Conservation (phyloP, 2,888 invertebrate species). For the Timema cristinae region DNA sequence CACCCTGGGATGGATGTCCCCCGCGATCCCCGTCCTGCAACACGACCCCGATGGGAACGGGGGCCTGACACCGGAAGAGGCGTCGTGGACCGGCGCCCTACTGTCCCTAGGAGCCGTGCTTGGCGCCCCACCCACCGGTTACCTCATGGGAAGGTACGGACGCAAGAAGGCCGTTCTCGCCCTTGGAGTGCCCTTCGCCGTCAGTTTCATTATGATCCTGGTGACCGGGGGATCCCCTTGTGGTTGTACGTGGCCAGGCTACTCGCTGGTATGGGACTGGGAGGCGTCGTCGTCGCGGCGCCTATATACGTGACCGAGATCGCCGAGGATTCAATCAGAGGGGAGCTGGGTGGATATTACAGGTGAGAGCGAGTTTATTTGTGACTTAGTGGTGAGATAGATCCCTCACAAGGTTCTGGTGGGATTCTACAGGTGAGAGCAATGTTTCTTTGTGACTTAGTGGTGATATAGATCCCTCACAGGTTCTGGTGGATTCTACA, state of each 20-base stretch:
- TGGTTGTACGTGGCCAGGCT: constrained; percentile 56
- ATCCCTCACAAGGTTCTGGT: too few relatives aligned
- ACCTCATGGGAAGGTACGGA: constrained; percentile 36
- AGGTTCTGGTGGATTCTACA: too few relatives aligned
- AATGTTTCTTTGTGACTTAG: too few relatives aligned
- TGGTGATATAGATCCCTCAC: too few relatives aligned
- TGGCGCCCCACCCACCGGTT: constrained; percentile 68
- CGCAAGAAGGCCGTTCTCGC: constrained; percentile 26
- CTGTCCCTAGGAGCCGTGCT: constrained; percentile 64
- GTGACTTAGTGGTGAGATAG: neutral
- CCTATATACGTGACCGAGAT: constrained; percentile 89
- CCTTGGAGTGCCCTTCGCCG: constrained; percentile 15
- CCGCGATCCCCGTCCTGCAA: constrained; percentile 39
- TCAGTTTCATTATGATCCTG: neutral
- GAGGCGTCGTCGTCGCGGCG: constrained; percentile 65
- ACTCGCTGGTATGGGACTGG: constrained; percentile 61
- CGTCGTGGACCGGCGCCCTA: constrained; percentile 70
- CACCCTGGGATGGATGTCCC: constrained; percentile 52
- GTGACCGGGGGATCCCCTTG: constrained; percentile 52
- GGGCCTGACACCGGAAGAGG: constrained; percentile 51
- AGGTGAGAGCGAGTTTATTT: constrained; percentile 45
- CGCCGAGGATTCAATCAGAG: constrained; percentile 66
- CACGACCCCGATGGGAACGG: constrained; percentile 13
- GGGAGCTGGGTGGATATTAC: constrained; percentile 75
- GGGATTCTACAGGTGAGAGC: too few relatives aligned